phyloP scores from a whole-genome alignment of 2,113 vertebrate genomes.

The Shinisaurus crocodilurus region DNA sequence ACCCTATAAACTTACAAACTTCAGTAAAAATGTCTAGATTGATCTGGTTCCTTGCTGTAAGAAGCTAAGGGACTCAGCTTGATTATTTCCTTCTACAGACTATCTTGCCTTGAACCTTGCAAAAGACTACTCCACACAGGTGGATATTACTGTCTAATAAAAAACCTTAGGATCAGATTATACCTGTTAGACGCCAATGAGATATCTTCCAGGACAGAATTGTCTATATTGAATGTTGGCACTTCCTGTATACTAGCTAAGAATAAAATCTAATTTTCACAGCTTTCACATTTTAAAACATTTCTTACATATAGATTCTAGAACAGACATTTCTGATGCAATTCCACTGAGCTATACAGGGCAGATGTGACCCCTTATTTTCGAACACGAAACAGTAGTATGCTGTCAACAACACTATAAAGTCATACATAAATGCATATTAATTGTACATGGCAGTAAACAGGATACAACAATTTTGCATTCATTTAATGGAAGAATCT shows the following conservation, averaged over 20 bases:
- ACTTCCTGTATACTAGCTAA: constrained; percentile 20
- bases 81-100: background rate
- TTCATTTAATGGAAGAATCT: constrained; percentile 94
- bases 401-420: constrained; percentile 41
- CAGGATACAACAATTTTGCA: background rate
- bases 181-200: background rate
- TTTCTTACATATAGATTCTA: constrained; percentile 17
- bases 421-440: constrained; percentile 49
- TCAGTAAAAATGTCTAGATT: background rate
- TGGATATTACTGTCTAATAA: background rate
- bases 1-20: background rate
- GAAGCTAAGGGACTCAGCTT: background rate
- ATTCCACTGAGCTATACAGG: constrained; percentile 23
- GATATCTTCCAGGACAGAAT: background rate
- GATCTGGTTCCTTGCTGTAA: background rate
- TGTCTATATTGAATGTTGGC: constrained; percentile 45
- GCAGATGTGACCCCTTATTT: constrained; percentile 3
- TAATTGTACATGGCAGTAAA: constrained; percentile 42
- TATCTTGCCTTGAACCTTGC: background rate
- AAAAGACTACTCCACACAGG: background rate
- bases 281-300: constrained; percentile 36
- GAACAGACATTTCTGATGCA: background rate
- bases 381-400: constrained; percentile 40
- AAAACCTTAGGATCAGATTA: background rate
- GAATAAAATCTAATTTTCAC: constrained; percentile 49